Base-by-base conservation (phyloP, 2,888 invertebrate genomes). In the Drepana falcataria region DNA sequence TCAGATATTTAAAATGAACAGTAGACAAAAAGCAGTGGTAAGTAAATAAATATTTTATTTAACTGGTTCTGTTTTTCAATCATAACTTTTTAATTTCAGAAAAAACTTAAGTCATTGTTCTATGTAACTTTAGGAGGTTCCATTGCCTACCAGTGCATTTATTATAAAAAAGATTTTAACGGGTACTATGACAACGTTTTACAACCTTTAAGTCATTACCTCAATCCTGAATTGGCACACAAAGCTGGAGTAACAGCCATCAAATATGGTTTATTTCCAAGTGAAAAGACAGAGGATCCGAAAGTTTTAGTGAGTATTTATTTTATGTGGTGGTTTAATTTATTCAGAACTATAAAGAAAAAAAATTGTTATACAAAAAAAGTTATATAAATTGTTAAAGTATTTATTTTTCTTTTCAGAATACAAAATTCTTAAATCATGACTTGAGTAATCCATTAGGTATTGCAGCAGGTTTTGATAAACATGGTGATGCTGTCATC, bases 391-490 rank as follows among this genome's bases (percentile, higher is more conserved):
- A 21, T 21, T 21, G 21, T 37, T 0, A 37, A 37, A 4, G 3
- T 4, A 37, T 53, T 41, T 59, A 62, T 67, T 48, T 35, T 56
- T 53, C 80, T 80, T 70, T 78, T 48, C 81, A 96, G 96, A 92
- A 93, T 77, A 94, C 95, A 0, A 92, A 88, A 54, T 89, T 98
- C 51, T 95, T 96, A 79, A 93, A 94, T 35, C 91, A 93, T 59
- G 81, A 94, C 9, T 93, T 99, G 59, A 90, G 92, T 54, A 99
- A 98, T 89, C 99, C 99, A 0, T 85, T 99, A 67, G 99, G 99
- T n/a, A 94, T 99, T 73, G 99, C 99, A 35, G 99, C 99, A 56
- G 99, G 99, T 4, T 99, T 99, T 88, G 99, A 99, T 83, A 99
- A 99, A 84, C 95, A 99, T 85, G 99, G 95, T 4, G 98, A 99